Conservation (phyloP, 2,113 vertebrate species). For the Sapayoa aenigma region DNA sequence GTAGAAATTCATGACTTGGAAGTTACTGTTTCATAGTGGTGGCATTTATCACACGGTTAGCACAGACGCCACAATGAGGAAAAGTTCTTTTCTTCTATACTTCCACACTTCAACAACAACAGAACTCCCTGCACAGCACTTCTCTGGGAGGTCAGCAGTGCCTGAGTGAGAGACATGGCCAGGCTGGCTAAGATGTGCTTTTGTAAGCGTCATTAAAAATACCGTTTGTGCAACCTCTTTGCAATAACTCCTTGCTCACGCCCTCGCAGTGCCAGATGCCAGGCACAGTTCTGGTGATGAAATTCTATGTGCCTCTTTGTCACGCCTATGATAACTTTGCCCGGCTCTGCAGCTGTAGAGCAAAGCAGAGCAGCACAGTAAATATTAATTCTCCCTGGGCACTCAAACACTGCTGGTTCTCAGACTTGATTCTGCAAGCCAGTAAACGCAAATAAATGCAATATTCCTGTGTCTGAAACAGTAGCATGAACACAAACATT, state of each 20-base stretch:
- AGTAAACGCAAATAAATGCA: background rate
- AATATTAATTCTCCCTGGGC: conserved; percentile 28
- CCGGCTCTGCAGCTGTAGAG: conserved; percentile 12
- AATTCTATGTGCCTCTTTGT: conserved; percentile 13
- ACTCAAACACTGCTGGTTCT: background rate
- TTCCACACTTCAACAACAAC: background rate
- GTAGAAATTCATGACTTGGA: background rate
- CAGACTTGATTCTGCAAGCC: background rate
- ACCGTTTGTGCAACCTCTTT: conserved; percentile 18
- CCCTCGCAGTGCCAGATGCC: conserved; percentile 4
- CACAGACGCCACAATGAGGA: background rate
- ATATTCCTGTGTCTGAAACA: background rate
- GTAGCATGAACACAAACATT: background rate
- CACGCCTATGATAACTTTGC: background rate
- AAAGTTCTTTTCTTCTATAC: background rate
- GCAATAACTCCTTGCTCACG: conserved; percentile 15
- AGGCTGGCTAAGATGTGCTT: background rate
- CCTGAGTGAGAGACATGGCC: background rate
- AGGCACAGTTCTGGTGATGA: background rate
- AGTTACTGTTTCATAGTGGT: background rate
- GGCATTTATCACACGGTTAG: background rate
- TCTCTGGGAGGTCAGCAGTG: background rate
- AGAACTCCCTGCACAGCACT: background rate
- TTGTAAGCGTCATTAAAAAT: conserved; percentile 28
- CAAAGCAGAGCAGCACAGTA: background rate